Percentiles rank a stretch among this genome's conserved stretches.
These are phyloP conservation scores for Idris sp. DNA, from an alignment of 1,140 invertebrate genomes.

Conservation along the genomic window DNA sequence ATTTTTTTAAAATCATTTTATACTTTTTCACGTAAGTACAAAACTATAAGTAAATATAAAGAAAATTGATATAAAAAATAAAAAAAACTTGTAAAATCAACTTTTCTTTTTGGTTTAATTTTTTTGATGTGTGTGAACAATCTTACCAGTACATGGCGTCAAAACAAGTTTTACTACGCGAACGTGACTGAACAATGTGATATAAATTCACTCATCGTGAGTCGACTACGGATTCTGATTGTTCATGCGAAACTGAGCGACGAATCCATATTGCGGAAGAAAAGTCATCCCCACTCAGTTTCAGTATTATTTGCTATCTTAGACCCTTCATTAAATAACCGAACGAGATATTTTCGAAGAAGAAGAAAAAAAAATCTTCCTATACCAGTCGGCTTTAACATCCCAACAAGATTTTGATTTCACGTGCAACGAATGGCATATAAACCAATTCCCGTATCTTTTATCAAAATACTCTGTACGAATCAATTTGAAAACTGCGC, in stretches of 20 bases:
- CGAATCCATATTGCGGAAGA: conserved; percentile 45
- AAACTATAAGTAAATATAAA: no score
- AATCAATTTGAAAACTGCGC: conserved; percentile 27
- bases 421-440: conserved; percentile 42
- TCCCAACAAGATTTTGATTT: conserved; percentile 52
- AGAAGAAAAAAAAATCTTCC: conserved; percentile 40
- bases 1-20: no score
- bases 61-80: no score
- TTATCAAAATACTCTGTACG: conserved; percentile 40
- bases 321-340: conserved; percentile 42
- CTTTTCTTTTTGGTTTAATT: conserved; percentile 45
- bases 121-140: conserved; percentile 29
- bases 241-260: conserved; percentile 43
- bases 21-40: no score
- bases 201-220: conserved; percentile 62
- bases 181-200: conserved; percentile 51
- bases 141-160: conserved; percentile 31
- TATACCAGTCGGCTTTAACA: conserved; percentile 43
- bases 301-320: conserved; percentile 4
- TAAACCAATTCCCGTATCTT: conserved; percentile 51
- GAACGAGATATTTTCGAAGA: conserved; percentile 35
- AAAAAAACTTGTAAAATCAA: conserved; percentile 34
- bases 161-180: conserved; percentile 54
- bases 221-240: conserved; percentile 52
- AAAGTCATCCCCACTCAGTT: conserved; percentile 26